A percentile compares a stretch with the other conserved stretches of the same genome.
Evolutionary conservation across 2,888 invertebrate genomes (phyloP).

Genomic region (Morpho deidamia): DNA sequence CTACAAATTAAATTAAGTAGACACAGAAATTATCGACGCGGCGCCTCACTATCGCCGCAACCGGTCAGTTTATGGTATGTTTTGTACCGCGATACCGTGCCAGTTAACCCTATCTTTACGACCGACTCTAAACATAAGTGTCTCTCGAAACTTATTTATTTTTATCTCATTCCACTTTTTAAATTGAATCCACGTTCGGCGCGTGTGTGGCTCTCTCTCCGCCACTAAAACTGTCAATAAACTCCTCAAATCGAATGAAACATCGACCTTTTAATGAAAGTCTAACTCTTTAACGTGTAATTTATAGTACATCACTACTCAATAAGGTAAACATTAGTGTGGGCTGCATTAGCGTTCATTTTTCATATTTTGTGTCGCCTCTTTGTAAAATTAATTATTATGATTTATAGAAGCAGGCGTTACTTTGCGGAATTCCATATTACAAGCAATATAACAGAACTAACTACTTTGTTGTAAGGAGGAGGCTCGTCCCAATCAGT

Average conservation of each 20-base stretch:
- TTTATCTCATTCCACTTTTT: constrained; percentile 76
- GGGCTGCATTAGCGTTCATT: constrained; percentile 50
- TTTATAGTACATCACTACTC: constrained; percentile 47
- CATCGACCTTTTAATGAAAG: constrained; percentile 66
- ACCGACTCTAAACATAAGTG: constrained; percentile 76
- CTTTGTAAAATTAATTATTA: constrained; percentile 48
- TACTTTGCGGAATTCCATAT: too few species aligned
- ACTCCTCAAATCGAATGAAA: constrained; percentile 52
- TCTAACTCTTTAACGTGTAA: constrained; percentile 59
- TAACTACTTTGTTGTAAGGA: too few species aligned
- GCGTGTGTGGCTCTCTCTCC: constrained; percentile 67
- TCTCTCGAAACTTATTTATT: constrained; percentile 76
- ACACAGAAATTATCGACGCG: constrained; percentile 31
- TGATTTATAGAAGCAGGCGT: constrained; percentile 19
- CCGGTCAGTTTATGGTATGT: constrained; percentile 75
- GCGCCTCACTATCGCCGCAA: constrained; percentile 50
- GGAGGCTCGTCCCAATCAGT: too few species aligned
- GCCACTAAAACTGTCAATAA: constrained; percentile 73
- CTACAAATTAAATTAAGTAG: constrained; percentile 18
- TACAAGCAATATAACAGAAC: too few species aligned
- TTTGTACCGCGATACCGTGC: constrained; percentile 70
- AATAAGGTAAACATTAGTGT: constrained; percentile 54
- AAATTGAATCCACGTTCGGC: constrained; percentile 73
- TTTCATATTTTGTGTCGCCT: constrained; percentile 51
- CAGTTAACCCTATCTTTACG: constrained; percentile 78